phyloP scores from a whole-genome alignment of 2,797 vertebrate species.

The Coccyzus lansbergi region DNA sequence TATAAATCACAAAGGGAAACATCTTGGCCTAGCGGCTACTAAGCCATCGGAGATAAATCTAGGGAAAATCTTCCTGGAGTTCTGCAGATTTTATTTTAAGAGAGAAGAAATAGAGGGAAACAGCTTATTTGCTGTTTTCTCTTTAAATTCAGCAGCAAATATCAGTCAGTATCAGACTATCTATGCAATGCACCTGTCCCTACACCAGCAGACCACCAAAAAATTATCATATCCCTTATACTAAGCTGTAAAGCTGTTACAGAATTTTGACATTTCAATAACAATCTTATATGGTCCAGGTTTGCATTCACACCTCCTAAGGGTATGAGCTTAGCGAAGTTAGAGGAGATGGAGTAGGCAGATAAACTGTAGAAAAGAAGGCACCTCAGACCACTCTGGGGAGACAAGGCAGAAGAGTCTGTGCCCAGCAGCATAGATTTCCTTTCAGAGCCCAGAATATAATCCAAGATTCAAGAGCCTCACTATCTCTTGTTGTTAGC shows the following conservation, averaged over 20 bases:
- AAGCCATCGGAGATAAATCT: constrained; percentile 66
- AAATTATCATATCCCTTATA: background rate
- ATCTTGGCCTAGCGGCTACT: constrained; percentile 46
- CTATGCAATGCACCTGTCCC: background rate
- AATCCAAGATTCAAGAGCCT: constrained; percentile 14
- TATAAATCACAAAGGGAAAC: constrained; percentile 69
- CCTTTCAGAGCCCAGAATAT: background rate
- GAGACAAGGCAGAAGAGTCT: background rate
- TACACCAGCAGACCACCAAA: background rate
- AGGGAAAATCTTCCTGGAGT: constrained; percentile 47
- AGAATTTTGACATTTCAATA: constrained; percentile 17
- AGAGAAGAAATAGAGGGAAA: background rate
- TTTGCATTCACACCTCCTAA: background rate
- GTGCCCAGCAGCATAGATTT: background rate
- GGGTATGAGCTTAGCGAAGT: background rate
- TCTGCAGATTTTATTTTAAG: constrained; percentile 51
- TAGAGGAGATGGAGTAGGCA: background rate
- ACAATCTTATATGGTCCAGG: background rate
- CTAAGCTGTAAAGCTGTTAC: background rate
- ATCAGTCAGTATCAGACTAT: background rate
- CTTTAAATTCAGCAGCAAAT: background rate
- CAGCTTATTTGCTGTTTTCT: background rate
- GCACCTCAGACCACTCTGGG: background rate
- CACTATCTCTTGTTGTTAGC: constrained; percentile 6
- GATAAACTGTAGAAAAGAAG: background rate